Conservation (phyloP, 2,888 invertebrate genomes). For the Sminthurides aquaticus region DNA sequence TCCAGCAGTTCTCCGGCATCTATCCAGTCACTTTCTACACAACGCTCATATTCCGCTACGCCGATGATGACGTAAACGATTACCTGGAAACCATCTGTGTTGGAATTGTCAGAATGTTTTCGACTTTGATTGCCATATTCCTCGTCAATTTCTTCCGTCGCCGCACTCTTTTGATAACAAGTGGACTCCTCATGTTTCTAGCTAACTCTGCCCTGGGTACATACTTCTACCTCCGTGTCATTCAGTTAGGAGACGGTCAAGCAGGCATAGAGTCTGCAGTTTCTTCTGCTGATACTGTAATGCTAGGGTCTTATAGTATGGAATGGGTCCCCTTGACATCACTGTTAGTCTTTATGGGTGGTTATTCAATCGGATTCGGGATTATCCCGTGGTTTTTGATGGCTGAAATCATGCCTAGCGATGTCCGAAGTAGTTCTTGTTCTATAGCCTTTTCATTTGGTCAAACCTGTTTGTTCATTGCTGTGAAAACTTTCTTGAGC, state of each 20-base stretch:
- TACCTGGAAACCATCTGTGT: slow-evolving; percentile 38
- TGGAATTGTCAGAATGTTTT: slow-evolving; percentile 39
- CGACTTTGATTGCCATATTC: slow-evolving; percentile 37
- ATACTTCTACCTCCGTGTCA: slow-evolving; percentile 37
- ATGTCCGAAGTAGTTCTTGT: slow-evolving; percentile 35
- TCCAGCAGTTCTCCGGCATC: slow-evolving; percentile 42
- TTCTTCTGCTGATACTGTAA: background rate
- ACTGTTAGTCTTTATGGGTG: slow-evolving; percentile 36
- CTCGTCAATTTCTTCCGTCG: slow-evolving; percentile 37
- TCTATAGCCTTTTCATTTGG: slow-evolving; percentile 36
- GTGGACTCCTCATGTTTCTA: slow-evolving; percentile 35
- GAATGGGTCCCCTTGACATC: slow-evolving; percentile 41
- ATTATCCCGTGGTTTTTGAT: slow-evolving; percentile 41
- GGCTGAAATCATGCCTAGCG: slow-evolving; percentile 37
- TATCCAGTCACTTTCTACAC: slow-evolving; percentile 42
- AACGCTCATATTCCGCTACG: slow-evolving; percentile 39
- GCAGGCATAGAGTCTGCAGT: background rate
- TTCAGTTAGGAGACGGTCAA: slow-evolving; percentile 23
- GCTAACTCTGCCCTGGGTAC: slow-evolving; percentile 33
- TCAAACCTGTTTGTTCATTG: slow-evolving; percentile 35
- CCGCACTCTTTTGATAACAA: slow-evolving; percentile 30
- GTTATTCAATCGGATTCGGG: slow-evolving; percentile 39
- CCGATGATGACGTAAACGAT: slow-evolving; percentile 39
- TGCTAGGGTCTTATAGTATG: slow-evolving; percentile 20
- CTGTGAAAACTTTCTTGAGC: slow-evolving; percentile 39